Base-by-base conservation (phyloP, 2,888 invertebrate species). In the Amiota communis region DNA sequence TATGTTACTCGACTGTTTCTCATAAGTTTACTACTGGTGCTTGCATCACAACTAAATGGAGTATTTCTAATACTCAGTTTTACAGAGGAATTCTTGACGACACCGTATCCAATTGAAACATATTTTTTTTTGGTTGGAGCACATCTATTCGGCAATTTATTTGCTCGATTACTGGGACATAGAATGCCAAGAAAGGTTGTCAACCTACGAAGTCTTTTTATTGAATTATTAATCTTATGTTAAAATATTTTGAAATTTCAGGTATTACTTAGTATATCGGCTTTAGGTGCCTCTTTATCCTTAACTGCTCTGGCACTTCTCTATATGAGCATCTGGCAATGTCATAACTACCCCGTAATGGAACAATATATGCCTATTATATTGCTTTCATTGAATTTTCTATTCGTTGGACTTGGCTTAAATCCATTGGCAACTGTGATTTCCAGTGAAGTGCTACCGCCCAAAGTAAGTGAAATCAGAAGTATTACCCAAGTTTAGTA, bases 11-110 rank as follows among this genome's bases (percentile, higher is more conserved):
- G 87, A 4, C 20, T 87, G 57, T 59, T 15, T n/a, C 17, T 59
- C 6, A 81, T 85, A 0, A 86, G 84, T 56, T 72, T 86, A 8
- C 75, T 87, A 9, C 76, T 89, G 0, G 79, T 86, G 10, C 77
- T 82, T 1, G 81, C 84, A 3, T 85, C 85, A 51, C 88, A 89
- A 73, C 65, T 87, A 53, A 86, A 85, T 69, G 89, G 89, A 6
- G 78, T 83, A 3, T 87, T 86, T 59, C 80, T 86, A 3, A 84
- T 90, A 61, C 72, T 89, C 0, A 87, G 84, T 70, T 89, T 87
- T 75, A 85, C 84, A 0, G 77, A 81, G 0, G 82, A 76, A 74
- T 88, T 77, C 6, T 72, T 65, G 2, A 84, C 78, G 0, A 74
- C 77, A 76, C 73, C 75, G 9, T 82, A 85, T 3, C 72, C 88